These are phyloP conservation scores for Selene dorsalis DNA, from an alignment of 2,797 vertebrate species.

Conservation along the genomic window DNA sequence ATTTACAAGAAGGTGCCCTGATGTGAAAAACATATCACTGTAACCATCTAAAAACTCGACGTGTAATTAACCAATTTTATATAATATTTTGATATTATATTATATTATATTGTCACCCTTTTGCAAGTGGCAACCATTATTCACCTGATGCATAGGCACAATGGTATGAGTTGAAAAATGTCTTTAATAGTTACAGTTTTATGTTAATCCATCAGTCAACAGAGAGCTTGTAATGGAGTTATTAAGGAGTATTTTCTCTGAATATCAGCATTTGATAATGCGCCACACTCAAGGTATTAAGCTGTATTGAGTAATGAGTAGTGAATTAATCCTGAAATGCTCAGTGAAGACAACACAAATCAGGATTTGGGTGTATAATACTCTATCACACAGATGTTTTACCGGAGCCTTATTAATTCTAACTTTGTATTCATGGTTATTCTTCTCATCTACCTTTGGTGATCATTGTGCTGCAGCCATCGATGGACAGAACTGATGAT, in stretches of 20 bases:
- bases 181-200: conserved; percentile 37
- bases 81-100: too few species aligned
- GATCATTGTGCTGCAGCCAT: conserved; percentile 11
- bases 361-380: conserved; percentile 50
- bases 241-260: conserved; percentile 30
- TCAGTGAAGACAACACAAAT: conserved; percentile 45
- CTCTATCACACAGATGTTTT: conserved; percentile 49
- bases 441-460: conserved; percentile 22
- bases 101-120: neutral
- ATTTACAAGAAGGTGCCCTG: neutral
- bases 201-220: conserved; percentile 52
- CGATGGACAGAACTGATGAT: conserved; percentile 33
- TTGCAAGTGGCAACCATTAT: conserved; percentile 8
- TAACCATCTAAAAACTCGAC: too few species aligned
- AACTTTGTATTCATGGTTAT: conserved; percentile 25
- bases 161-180: conserved; percentile 17
- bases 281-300: conserved; percentile 32
- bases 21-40: too few species aligned
- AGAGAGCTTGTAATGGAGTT: conserved; percentile 41
- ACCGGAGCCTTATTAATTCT: conserved; percentile 32
- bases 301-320: conserved; percentile 39
- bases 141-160: neutral
- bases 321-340: conserved; percentile 58
- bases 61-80: too few species aligned
- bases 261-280: conserved; percentile 37